Conservation (phyloP, 2,888 invertebrate genomes). For the Philereme transversata region DNA sequence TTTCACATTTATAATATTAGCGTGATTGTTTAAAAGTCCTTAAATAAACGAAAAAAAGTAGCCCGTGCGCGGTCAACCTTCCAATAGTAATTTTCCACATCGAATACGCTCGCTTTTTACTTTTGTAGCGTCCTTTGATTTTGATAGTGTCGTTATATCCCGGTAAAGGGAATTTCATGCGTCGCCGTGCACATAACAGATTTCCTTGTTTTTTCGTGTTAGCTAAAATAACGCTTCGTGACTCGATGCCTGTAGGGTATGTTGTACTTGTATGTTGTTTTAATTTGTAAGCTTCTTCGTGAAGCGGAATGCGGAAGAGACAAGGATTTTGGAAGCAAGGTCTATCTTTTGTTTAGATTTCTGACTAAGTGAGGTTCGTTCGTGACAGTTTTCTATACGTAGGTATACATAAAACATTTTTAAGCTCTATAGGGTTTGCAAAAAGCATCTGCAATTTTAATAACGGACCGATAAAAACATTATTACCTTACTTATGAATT, state of each 20-base stretch:
- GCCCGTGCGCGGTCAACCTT: slow-evolving; percentile 25
- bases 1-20: no score
- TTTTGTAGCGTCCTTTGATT: slow-evolving; percentile 45
- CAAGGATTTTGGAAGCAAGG: not conserved
- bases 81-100: slow-evolving; percentile 46
- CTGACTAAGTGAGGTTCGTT: no score
- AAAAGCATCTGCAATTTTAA: no score
- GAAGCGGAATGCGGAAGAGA: not conserved
- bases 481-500: no score
- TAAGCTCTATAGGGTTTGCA: no score
- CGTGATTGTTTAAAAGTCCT: no score
- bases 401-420: no score
- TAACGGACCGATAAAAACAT: no score
- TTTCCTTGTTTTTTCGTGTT: slow-evolving; percentile 31
- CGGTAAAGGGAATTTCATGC: slow-evolving; percentile 44
- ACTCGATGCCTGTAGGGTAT: no score
- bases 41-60: slow-evolving; percentile 13
- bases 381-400: no score
- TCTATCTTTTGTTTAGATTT: no score
- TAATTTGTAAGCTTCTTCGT: not conserved
- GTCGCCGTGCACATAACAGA: slow-evolving; percentile 39
- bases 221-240: slow-evolving; percentile 10
- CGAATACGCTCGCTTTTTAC: slow-evolving; percentile 40
- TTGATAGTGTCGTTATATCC: slow-evolving; percentile 44
- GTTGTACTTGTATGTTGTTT: slow-evolving; percentile 1